Conservation (phyloP, 2,113 vertebrate genomes). For the Falco punctatus region DNA sequence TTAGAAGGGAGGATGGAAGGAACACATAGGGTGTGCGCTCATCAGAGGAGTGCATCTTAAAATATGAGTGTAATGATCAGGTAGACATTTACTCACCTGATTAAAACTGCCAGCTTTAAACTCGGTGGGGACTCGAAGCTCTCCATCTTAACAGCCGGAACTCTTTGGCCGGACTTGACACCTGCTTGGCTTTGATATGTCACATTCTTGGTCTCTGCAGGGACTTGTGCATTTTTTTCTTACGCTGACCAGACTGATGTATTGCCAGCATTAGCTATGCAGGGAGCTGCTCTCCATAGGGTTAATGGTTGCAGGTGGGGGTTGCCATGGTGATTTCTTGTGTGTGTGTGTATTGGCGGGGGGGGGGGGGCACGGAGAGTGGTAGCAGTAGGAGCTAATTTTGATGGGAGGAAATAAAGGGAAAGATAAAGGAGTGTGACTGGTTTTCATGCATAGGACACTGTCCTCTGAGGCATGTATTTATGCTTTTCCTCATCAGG, state of each 20-base stretch:
- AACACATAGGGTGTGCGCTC: neutral
- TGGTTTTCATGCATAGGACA: neutral
- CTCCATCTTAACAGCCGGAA: neutral
- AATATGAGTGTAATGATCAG: neutral
- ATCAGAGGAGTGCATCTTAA: neutral
- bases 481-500: constrained; percentile 70
- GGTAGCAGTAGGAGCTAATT: neutral
- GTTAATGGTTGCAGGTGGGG: neutral
- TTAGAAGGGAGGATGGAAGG: neutral
- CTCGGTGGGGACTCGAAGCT: neutral
- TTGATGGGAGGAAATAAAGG: neutral
- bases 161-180: neutral
- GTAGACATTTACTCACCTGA: neutral
- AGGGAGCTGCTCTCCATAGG: neutral
- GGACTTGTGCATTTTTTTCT: neutral
- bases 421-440: neutral
- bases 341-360: neutral
- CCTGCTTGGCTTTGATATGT: neutral
- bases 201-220: neutral
- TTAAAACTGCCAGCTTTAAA: neutral
- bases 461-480: neutral
- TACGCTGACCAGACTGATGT: neutral
- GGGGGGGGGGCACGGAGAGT: neutral
- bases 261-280: neutral
- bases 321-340: neutral